Percentiles rank a stretch among this genome's conserved stretches.
Conservation (phyloP, 2,888 invertebrate species). For the Drosophila percnosoma region DNA sequence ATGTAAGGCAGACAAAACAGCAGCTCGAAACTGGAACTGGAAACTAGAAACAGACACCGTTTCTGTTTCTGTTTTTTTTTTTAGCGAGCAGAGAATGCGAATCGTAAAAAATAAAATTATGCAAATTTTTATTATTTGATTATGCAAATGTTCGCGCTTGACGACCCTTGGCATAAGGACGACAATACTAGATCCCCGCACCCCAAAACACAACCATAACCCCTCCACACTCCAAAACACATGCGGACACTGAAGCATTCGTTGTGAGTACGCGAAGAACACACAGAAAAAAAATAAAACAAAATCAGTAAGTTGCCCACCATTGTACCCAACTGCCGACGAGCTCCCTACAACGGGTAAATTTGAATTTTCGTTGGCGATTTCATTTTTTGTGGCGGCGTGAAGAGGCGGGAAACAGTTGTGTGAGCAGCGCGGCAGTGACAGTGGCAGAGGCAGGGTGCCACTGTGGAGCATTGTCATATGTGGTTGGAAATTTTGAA, state of each 20-base stretch:
- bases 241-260: slow-evolving; percentile 60
- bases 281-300: slow-evolving; percentile 29
- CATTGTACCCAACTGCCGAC: slow-evolving; percentile 30
- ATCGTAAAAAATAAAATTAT: slow-evolving; percentile 83
- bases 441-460: slow-evolving; percentile 28
- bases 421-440: neutral
- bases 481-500: slow-evolving; percentile 83
- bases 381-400: slow-evolving; percentile 24
- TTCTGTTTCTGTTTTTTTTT: slow-evolving; percentile 17
- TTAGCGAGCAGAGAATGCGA: slow-evolving; percentile 51
- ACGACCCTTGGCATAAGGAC: slow-evolving; percentile 85
- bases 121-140: slow-evolving; percentile 85
- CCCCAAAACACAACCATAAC: slow-evolving; percentile 1
- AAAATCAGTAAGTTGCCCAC: slow-evolving; percentile 71
- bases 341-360: slow-evolving; percentile 53
- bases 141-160: slow-evolving; percentile 84
- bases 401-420: neutral
- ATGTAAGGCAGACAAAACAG: slow-evolving; percentile 56
- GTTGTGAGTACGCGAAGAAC: slow-evolving; percentile 33
- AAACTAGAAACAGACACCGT: slow-evolving; percentile 58
- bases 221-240: slow-evolving; percentile 31
- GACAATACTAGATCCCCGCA: slow-evolving; percentile 68
- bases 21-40: slow-evolving; percentile 37
- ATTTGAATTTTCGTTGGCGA: slow-evolving; percentile 73
- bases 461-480: slow-evolving; percentile 79